Evolutionary conservation across 2,888 invertebrate genomes (phyloP).

Genomic region (Smittia sp.): DNA sequence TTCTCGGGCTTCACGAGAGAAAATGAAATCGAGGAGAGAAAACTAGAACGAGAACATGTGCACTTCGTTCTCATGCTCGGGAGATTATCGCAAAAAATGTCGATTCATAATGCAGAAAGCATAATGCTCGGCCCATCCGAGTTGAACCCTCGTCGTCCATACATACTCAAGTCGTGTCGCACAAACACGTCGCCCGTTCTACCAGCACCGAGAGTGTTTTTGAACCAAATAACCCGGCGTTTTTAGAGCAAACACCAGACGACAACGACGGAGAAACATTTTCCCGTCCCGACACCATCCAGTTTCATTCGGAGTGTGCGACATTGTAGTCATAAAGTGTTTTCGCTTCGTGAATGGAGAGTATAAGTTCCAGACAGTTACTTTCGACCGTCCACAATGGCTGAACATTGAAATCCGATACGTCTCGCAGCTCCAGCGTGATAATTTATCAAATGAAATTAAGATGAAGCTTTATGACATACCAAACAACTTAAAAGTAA

Average conservation of each 20-base stretch:
- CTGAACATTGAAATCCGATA: neutral
- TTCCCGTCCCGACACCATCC: neutral
- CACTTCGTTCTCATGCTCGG: neutral
- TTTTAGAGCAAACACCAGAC: neutral
- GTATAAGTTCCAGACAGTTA: neutral
- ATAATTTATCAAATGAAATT: neutral
- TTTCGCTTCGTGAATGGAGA: neutral
- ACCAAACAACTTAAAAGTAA: constrained; percentile 33
- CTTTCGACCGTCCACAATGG: neutral
- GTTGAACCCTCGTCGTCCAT: neutral
- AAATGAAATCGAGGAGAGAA: too few relatives aligned
- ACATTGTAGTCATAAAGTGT: constrained; percentile 1
- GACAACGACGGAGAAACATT: constrained; percentile 5
- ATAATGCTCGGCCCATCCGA: neutral
- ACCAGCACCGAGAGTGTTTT: neutral
- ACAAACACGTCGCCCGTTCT: neutral
- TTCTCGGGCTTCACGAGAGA: neutral
- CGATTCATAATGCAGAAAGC: constrained; percentile 9
- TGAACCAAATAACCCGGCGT: constrained; percentile 9
- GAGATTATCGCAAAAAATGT: constrained; percentile 16
- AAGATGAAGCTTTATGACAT: constrained; percentile 35
- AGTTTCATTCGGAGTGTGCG: constrained; percentile 10
- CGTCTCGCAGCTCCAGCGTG: neutral
- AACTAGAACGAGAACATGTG: neutral
- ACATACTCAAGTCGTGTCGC: neutral